Base-by-base conservation (phyloP, 2,113 vertebrate species). In the Parotia lawesii region DNA sequence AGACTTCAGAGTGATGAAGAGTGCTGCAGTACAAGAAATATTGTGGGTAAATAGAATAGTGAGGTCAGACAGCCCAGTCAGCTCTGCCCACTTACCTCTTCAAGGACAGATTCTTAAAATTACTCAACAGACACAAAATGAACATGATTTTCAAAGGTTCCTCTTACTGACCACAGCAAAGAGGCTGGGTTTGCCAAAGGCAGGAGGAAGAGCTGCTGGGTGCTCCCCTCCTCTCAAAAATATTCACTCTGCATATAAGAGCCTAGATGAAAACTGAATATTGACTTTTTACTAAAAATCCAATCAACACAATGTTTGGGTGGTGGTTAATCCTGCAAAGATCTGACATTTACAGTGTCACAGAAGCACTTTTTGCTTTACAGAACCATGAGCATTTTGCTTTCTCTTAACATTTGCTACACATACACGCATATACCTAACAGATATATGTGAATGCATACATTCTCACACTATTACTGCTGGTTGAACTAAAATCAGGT, bases 31-130 rank as follows among this genome's bases (percentile, higher is more conserved):
- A 56, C 40, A 71, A 2, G 31, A 91, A 50, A 33, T 33, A 62
- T 11, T 0, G 0, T 21, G 40, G 25, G 40, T 56, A 71, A 91
- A 51, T 0, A 35, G 22, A 45, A 75, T 2, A n/a, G 35, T 33
- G 56, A 88, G 79, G 44, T 82, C 67, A 84, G 61, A 25, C n/a
- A 90, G 64, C 53, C 25, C 69, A 40, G 42, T 74, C 58, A 88
- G 73, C 28, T 86, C 83, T 78, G 38, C 16, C 27, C 76, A 51
- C 56, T 94, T 89, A 28, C 9, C 60, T 18, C 50, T 47, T 88
- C 69, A 53, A 66, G 84, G 56, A 62, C 9, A 56, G 47, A 80
- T 48, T 81, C 64, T 66, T 90, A 64, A 75, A 90, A 86, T 62
- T 84, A 38, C 38, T 90, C 47, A 70, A 62, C 19, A 64, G 33